These are phyloP conservation scores for Centropyge bicolor DNA, from an alignment of 2,797 vertebrate species.

Conservation along the genomic window DNA sequence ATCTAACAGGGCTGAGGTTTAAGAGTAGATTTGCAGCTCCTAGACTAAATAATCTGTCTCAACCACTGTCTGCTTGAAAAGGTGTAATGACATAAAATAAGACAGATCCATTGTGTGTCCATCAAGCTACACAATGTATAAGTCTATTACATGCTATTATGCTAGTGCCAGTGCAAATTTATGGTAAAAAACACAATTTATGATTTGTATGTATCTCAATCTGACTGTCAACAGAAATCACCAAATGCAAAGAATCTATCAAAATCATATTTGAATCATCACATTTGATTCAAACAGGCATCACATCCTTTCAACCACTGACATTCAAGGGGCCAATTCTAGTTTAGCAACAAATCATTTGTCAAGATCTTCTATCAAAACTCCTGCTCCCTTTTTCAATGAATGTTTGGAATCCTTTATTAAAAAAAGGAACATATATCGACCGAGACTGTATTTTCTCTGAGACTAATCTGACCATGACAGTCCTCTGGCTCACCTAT, in stretches of 20 bases:
- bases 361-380: background rate
- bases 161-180: background rate
- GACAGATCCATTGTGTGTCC: background rate
- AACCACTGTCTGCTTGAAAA: background rate
- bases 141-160: background rate
- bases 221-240: background rate
- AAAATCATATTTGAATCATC: background rate
- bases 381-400: background rate
- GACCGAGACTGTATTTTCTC: constrained; percentile 6
- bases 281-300: background rate
- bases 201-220: background rate
- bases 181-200: background rate
- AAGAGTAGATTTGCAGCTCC: background rate
- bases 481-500: constrained; percentile 33
- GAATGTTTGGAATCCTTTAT: background rate
- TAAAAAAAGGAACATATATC: background rate
- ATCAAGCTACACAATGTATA: background rate
- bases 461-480: constrained; percentile 30
- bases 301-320: background rate
- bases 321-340: background rate
- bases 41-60: background rate
- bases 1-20: constrained; percentile 2
- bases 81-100: background rate
- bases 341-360: background rate
- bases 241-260: background rate